phyloP scores from a whole-genome alignment of 92 coral and sea anemone genomes.

The Phenganax stokvisi region DNA sequence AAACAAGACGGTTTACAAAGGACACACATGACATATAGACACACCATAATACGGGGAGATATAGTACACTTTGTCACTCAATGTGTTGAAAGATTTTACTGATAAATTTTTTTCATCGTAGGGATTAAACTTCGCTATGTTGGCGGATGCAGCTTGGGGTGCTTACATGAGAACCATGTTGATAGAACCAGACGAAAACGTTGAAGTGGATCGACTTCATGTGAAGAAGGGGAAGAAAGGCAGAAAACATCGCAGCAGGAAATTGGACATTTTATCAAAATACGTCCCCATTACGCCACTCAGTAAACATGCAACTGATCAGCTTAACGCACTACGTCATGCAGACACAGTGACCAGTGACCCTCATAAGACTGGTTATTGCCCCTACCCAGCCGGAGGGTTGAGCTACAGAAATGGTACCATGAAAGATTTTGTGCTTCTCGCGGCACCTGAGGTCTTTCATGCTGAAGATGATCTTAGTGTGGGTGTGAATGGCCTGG shows the following conservation, averaged over 20 bases:
- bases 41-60: no score
- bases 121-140: slow-evolving; percentile 74
- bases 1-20: no score
- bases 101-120: neutral
- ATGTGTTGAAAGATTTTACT: no score
- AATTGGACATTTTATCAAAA: slow-evolving; percentile 32
- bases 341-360: slow-evolving; percentile 77
- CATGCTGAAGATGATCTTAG: slow-evolving; percentile 50
- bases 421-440: slow-evolving; percentile 61
- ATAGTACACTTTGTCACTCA: no score
- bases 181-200: slow-evolving; percentile 46
- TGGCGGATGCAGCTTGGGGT: slow-evolving; percentile 92
- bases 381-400: slow-evolving; percentile 83
- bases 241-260: neutral
- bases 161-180: slow-evolving; percentile 81
- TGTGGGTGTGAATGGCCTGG: slow-evolving; percentile 68
- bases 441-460: slow-evolving; percentile 56
- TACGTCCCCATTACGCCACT: slow-evolving; percentile 60
- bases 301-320: slow-evolving; percentile 49
- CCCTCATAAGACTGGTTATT: slow-evolving; percentile 79
- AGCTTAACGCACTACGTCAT: slow-evolving; percentile 50
- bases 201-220: neutral
- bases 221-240: slow-evolving; percentile 2
- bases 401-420: slow-evolving; percentile 62
- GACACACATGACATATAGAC: no score